These are phyloP conservation scores for Cebus imitator DNA, from an alignment of 2,113 vertebrate species.

Conservation along the genomic window DNA sequence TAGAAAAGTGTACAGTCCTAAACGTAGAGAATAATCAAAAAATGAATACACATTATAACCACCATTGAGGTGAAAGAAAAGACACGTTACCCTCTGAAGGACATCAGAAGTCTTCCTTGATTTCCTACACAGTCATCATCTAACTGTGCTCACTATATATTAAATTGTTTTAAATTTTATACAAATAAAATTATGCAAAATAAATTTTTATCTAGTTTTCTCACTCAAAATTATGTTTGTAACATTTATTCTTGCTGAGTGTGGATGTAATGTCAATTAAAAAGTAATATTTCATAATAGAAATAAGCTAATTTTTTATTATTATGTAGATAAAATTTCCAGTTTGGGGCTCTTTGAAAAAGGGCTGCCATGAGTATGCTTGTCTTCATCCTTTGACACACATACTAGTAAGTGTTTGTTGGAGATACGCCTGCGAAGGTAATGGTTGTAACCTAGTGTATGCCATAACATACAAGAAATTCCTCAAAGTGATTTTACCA, in stretches of 20 bases:
- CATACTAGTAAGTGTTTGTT: not conserved
- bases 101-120: not conserved
- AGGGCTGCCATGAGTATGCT: not conserved
- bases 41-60: not conserved
- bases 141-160: not conserved
- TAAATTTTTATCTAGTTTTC: not conserved
- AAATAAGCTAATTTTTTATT: not conserved
- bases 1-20: not conserved
- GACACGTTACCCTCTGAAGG: not conserved
- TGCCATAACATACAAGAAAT: not conserved
- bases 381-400: not conserved
- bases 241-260: not conserved
- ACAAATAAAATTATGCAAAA: not conserved
- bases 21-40: not conserved
- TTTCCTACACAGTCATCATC: no score
- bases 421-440: not conserved
- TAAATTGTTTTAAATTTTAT: not conserved
- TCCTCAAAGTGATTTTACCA: not conserved
- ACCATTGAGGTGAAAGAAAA: not conserved
- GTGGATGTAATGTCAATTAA: not conserved
- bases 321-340: no score
- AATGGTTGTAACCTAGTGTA: not conserved
- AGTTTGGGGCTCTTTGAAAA: not conserved
- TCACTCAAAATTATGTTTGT: not conserved
- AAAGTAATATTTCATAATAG: not conserved